These are phyloP conservation scores for Pycnomerus fuliginosus DNA, from an alignment of 2,888 invertebrate genomes.

Conservation along the genomic window DNA sequence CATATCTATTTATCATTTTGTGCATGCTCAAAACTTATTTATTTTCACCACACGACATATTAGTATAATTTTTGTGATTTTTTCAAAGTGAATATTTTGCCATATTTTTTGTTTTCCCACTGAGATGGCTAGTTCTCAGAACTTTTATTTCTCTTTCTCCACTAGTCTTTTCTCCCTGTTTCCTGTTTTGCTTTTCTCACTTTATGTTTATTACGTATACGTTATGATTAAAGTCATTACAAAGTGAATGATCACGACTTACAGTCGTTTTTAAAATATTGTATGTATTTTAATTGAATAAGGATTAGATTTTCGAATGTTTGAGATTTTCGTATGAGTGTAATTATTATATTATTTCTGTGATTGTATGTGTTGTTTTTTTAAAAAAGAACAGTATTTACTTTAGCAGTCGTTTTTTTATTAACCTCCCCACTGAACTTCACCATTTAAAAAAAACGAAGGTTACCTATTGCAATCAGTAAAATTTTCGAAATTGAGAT, in stretches of 20 bases:
- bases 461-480: too few species aligned
- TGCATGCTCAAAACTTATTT: constrained; percentile 33
- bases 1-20: constrained; percentile 34
- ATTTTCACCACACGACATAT: constrained; percentile 31
- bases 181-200: constrained; percentile 23
- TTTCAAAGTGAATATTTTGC: constrained; percentile 47
- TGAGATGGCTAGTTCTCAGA: neutral
- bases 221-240: constrained; percentile 38
- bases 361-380: constrained; percentile 47
- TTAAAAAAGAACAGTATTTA: constrained; percentile 46
- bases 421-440: too few species aligned
- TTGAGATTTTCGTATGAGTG: constrained; percentile 41
- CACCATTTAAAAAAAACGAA: too few species aligned
- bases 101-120: constrained; percentile 40
- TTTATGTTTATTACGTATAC: constrained; percentile 22
- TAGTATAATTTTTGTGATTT: constrained; percentile 31
- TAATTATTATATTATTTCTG: constrained; percentile 49
- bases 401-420: too few species aligned
- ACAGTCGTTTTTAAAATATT: constrained; percentile 5
- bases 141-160: neutral
- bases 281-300: constrained; percentile 32
- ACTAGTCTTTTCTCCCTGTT: constrained; percentile 22
- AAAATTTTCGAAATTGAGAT: too few species aligned
- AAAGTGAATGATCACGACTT: constrained; percentile 28
- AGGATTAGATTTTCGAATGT: constrained; percentile 37